phyloP scores from a whole-genome alignment of 2,113 vertebrate species.

The Lepus americanus region DNA sequence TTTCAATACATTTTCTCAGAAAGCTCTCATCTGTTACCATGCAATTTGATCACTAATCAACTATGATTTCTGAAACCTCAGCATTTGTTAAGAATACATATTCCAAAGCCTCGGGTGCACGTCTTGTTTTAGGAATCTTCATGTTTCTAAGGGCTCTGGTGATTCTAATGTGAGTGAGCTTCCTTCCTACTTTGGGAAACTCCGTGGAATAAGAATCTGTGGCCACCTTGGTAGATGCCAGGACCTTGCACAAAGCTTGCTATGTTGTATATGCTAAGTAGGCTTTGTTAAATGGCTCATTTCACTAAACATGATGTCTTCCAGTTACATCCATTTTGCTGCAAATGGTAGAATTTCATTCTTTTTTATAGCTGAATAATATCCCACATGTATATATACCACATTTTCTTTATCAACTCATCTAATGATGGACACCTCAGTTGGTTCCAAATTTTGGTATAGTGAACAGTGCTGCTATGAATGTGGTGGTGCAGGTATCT shows the following conservation, averaged over 20 bases:
- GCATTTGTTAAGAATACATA: constrained; percentile 31
- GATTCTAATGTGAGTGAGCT: no score
- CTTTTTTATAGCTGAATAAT: no score
- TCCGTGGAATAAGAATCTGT: neutral
- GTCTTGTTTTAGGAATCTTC: neutral
- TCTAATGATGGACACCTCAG: no score
- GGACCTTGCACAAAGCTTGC: neutral
- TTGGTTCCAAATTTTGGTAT: no score
- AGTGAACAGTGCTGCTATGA: no score
- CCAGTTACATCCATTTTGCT: no score
- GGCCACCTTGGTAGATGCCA: neutral
- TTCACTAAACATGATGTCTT: no score
- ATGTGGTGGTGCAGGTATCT: no score
- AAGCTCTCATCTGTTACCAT: neutral
- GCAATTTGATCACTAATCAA: neutral
- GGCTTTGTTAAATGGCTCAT: neutral
- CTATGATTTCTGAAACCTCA: neutral
- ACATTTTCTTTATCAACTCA: no score
- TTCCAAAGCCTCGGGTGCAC: neutral
- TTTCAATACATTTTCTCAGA: neutral
- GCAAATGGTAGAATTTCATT: no score
- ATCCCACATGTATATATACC: no score
- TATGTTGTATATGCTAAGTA: neutral
- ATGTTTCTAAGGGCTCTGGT: neutral
- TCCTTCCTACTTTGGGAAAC: neutral